Evolutionary conservation across 2,888 invertebrate species (phyloP).

Genomic region (Germaria angustata): DNA sequence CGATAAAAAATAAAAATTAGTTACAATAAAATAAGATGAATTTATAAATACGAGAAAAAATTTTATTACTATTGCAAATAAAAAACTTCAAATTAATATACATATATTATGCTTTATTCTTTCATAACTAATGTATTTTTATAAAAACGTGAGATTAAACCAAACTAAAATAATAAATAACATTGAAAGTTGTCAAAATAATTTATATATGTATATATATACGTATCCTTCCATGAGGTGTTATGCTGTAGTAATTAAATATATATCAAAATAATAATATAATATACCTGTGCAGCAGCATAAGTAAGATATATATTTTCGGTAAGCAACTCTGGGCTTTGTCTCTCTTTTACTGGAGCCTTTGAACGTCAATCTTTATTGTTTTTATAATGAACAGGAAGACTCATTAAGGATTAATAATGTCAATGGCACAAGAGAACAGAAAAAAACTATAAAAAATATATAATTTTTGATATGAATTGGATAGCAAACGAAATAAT

Average conservation of each 20-base stretch:
- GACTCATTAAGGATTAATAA: conserved; percentile 38
- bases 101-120: neutral
- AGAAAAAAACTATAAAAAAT: neutral
- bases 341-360: conserved; percentile 26
- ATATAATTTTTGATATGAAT: neutral
- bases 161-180: neutral
- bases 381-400: conserved; percentile 14
- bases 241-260: conserved; percentile 16
- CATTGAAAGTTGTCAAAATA: neutral
- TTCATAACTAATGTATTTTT: neutral
- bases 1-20: conserved; percentile 30
- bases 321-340: conserved; percentile 40
- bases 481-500: neutral
- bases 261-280: conserved; percentile 34
- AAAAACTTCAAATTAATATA: neutral
- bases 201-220: neutral
- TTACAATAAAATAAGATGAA: neutral
- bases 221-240: neutral
- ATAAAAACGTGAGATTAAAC: neutral
- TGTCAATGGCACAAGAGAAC: conserved; percentile 30
- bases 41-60: neutral
- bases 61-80: neutral
- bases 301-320: conserved; percentile 31
- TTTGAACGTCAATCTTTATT: conserved; percentile 34
- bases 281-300: conserved; percentile 50